A percentile compares a stretch with the other conserved stretches of the same genome.
Evolutionary conservation across 2,113 vertebrate genomes (phyloP).

Genomic region (Axis porcinus): DNA sequence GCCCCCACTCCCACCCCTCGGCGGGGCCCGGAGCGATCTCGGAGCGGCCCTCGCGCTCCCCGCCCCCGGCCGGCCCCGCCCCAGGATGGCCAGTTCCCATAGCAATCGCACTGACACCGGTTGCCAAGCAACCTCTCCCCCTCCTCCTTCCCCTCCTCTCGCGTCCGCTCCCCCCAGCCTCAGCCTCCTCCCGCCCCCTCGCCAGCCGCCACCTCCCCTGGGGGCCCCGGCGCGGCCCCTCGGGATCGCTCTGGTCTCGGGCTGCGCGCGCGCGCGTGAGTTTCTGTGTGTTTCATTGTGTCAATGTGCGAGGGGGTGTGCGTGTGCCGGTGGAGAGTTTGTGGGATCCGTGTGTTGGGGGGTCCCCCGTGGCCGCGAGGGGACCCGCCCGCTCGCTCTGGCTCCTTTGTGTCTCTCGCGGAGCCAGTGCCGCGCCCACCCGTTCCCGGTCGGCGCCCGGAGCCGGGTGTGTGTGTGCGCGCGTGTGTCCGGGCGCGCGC

Average conservation of each 20-base stretch:
- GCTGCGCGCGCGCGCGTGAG: slow-evolving; percentile 55
- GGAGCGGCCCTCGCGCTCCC: slow-evolving; percentile 28
- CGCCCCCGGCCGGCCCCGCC: slow-evolving; percentile 69
- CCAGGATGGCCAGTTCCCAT: slow-evolving; percentile 75
- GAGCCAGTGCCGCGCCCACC: slow-evolving; percentile 45
- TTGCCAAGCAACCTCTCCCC: slow-evolving; percentile 88
- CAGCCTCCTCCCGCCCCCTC: slow-evolving; percentile 59
- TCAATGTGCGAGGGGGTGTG: slow-evolving; percentile 56
- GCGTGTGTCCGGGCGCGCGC: background rate
- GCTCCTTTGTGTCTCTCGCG: slow-evolving; percentile 66
- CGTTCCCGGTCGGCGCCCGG: slow-evolving; percentile 16
- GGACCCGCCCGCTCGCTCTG: slow-evolving; percentile 25
- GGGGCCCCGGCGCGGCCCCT: slow-evolving; percentile 51
- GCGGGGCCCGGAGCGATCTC: background rate
- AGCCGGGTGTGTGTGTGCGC: background rate
- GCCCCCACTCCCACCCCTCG: background rate
- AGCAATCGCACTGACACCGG: slow-evolving; percentile 75
- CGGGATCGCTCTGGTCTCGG: slow-evolving; percentile 27
- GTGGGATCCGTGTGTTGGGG: background rate
- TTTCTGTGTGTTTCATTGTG: slow-evolving; percentile 69
- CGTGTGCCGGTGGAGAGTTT: slow-evolving; percentile 52
- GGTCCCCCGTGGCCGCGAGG: background rate
- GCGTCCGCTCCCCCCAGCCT: slow-evolving; percentile 34
- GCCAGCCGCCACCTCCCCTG: slow-evolving; percentile 47
- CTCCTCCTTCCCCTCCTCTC: slow-evolving; percentile 26